Percentiles rank a stretch among this genome's conserved stretches.
These are phyloP conservation scores for Eupeodes luniger DNA, from an alignment of 2,888 invertebrate genomes.

Conservation along the genomic window DNA sequence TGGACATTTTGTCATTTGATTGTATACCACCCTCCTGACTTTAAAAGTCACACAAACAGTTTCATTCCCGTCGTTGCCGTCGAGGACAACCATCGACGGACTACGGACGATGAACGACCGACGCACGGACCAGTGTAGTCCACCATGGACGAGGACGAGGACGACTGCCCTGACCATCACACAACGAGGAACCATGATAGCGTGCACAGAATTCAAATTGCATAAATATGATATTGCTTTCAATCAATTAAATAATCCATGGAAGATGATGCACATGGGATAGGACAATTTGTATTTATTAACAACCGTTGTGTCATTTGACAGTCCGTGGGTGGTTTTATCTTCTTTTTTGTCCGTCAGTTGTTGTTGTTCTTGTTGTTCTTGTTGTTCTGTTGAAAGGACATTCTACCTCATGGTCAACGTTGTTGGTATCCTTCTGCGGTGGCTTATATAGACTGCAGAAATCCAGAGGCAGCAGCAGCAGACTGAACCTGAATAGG, in stretches of 20 bases:
- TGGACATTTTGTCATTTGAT: not conserved
- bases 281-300: slow-evolving; percentile 34
- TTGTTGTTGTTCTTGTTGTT: too few relatives aligned
- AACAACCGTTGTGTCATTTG: slow-evolving; percentile 18
- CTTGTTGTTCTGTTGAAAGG: not conserved
- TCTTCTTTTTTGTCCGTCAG: not conserved
- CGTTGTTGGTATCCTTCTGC: not conserved
- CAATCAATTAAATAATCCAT: slow-evolving; percentile 47
- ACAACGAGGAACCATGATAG: not conserved
- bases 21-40: not conserved
- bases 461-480: not conserved
- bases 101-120: too few relatives aligned
- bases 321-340: slow-evolving; percentile 27
- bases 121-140: too few relatives aligned
- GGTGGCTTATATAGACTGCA: not conserved
- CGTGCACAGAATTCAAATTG: slow-evolving; percentile 38
- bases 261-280: slow-evolving; percentile 39
- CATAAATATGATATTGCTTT: slow-evolving; percentile 48
- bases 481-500: not conserved
- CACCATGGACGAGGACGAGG: not conserved
- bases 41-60: not conserved
- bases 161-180: not conserved
- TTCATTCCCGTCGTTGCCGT: not conserved
- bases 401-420: not conserved
- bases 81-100: too few relatives aligned